These are phyloP conservation scores for Dynastes maya DNA, from an alignment of 2,888 invertebrate genomes.

Conservation along the genomic window DNA sequence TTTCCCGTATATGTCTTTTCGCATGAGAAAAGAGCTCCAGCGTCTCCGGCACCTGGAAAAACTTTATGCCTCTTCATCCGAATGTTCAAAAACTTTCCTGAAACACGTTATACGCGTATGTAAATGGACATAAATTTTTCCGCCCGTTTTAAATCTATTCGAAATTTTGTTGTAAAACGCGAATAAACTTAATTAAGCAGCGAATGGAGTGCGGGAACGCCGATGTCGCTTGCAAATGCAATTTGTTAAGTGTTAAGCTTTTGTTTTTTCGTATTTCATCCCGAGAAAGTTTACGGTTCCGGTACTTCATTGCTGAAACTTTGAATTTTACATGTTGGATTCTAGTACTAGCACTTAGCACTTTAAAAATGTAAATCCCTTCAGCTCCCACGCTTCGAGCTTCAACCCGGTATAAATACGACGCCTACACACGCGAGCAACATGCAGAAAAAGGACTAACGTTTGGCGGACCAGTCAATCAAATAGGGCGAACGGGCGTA, in stretches of 20 bases:
- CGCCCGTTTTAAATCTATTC: not conserved
- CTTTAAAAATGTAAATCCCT: not conserved
- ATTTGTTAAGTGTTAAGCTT: constrained; percentile 2
- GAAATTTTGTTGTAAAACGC: not conserved
- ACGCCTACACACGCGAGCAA: not conserved
- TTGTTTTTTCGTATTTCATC: not conserved
- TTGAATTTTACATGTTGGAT: constrained; percentile 2
- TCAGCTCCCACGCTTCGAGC: not conserved
- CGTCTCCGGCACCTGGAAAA: no score
- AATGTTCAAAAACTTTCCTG: no score
- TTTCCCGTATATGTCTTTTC: no score
- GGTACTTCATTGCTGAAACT: not conserved
- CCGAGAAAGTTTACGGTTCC: constrained; percentile 4
- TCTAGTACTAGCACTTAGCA: not conserved
- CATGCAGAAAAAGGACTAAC: not conserved
- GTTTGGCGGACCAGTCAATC: not conserved
- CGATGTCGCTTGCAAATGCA: not conserved
- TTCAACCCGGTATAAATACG: not conserved
- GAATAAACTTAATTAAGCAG: not conserved
- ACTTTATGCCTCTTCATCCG: no score
- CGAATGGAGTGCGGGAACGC: not conserved
- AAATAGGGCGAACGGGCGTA: constrained; percentile 38
- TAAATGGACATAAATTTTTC: no score
- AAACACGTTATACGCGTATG: no score
- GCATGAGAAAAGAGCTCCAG: no score